A percentile compares a stretch with the other conserved stretches of the same genome.
These are phyloP conservation scores for Drosophila kanapiae DNA, from an alignment of 1,140 invertebrate species.

Conservation along the genomic window DNA sequence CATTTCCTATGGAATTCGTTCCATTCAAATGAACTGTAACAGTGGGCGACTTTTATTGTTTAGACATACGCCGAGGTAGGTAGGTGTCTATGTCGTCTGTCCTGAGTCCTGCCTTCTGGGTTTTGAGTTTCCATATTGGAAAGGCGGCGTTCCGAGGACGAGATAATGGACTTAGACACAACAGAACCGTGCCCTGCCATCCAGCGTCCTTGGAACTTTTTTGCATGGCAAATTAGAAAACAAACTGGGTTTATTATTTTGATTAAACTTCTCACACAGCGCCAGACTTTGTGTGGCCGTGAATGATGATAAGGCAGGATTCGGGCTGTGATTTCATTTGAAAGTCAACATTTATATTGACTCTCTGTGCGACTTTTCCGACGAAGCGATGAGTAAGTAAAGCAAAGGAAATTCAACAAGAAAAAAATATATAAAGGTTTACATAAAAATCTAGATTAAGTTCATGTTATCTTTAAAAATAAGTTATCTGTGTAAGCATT, in stretches of 20 bases:
- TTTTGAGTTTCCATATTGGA: conserved; percentile 7
- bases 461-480: too few species aligned
- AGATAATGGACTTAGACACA: conserved; percentile 59
- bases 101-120: background rate
- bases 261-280: conserved; percentile 59
- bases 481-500: too few species aligned
- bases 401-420: background rate
- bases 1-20: conserved; percentile 43
- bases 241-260: conserved; percentile 63
- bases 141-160: conserved; percentile 10
- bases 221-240: conserved; percentile 61
- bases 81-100: conserved; percentile 10
- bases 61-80: conserved; percentile 38
- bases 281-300: conserved; percentile 40
- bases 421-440: background rate
- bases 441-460: too few species aligned
- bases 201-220: conserved; percentile 52
- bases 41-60: conserved; percentile 46
- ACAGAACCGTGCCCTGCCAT: conserved; percentile 11
- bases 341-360: conserved; percentile 22
- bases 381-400: background rate
- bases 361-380: background rate
- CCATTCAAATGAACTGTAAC: conserved; percentile 49
- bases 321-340: conserved; percentile 31
- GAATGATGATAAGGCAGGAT: conserved; percentile 43